Evolutionary conservation across 1,140 invertebrate genomes (phyloP), one percentile per base, ranked within the genome.

Genomic region (Musca vetustissima): DNA sequence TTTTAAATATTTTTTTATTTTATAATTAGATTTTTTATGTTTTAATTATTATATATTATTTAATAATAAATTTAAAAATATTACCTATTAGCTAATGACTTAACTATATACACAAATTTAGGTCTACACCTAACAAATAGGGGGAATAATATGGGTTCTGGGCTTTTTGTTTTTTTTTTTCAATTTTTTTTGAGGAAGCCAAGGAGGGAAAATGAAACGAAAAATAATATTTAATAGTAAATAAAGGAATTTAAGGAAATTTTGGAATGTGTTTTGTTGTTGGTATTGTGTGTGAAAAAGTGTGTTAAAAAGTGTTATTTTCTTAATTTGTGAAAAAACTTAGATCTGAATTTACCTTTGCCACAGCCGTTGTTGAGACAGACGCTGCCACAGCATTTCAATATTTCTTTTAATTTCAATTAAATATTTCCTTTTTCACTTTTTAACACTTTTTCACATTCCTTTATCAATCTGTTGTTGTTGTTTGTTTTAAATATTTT

Each of bases 41-140:
- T 65, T 43, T 65, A 17, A 24, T 48, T 64, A 64, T 22, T 13
- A 9, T 66, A 25, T 66, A 49, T 8, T n/a, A n/a, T n/a, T n/a
- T n/a, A n/a, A n/a, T n/a, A n/a, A 50, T 66, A 50, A 61, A 17
- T 25, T 61, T 36, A 61, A 61, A 61, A 61, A 22, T 19, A 19
- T 52, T 67, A 53, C 48, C 52, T 67, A 67, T n/a, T n/a, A 9
- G 4, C 66, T 67, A 67, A 67, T 67, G 66, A 67, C 66, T 67
- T 67, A 67, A 67, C 66, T 67, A 67, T 67, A 53, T 67, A 67
- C 66, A 67, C 47, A 65, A 65, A 24, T 52, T 19, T 21, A 21
- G 21, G 8, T 43, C 36, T 36, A 43, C 36, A 36, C 7, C 15
- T 19, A 32, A 32, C 17, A 61, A 43, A 32, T 28, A 52, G 14